Percentiles rank a stretch among this genome's conserved stretches.
phyloP scores from a whole-genome alignment of 2,113 vertebrate species.

The Aleadryas rufinucha region DNA sequence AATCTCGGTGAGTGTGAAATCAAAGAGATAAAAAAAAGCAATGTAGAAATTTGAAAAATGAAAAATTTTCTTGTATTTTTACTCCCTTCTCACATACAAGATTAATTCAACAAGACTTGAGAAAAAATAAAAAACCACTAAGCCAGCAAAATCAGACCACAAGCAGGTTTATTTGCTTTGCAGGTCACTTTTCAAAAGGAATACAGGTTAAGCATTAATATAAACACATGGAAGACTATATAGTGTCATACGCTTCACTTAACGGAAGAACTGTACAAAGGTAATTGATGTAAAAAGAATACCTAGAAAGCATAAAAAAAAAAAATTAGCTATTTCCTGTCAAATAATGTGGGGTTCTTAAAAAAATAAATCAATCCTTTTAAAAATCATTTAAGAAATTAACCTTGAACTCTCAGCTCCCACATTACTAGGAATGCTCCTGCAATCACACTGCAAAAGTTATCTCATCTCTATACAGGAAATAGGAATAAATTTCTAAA shows the following conservation, averaged over 20 bases:
- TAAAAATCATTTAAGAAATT: background rate
- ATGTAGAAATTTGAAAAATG: background rate
- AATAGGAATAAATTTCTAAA: background rate
- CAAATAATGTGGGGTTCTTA: background rate
- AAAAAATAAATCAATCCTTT: background rate
- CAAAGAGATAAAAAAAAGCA: background rate
- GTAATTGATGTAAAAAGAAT: background rate
- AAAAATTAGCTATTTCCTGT: background rate
- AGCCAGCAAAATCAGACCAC: background rate
- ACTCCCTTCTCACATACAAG: background rate
- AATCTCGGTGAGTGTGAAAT: background rate
- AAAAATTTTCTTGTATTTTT: background rate
- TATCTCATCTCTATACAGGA: background rate
- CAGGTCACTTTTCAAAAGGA: constrained; percentile 36
- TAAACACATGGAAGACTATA: background rate
- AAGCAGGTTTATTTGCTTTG: constrained; percentile 32
- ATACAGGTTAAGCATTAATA: background rate
- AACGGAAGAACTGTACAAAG: background rate
- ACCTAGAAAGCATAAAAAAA: background rate
- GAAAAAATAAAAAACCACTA: background rate
- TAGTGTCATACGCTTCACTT: background rate
- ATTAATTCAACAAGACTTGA: background rate
- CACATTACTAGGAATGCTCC: background rate
- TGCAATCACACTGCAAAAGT: background rate
- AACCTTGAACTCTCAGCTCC: background rate